Evolutionary conservation across 2,888 invertebrate species (phyloP).

Genomic region (Amphipoea lucens): DNA sequence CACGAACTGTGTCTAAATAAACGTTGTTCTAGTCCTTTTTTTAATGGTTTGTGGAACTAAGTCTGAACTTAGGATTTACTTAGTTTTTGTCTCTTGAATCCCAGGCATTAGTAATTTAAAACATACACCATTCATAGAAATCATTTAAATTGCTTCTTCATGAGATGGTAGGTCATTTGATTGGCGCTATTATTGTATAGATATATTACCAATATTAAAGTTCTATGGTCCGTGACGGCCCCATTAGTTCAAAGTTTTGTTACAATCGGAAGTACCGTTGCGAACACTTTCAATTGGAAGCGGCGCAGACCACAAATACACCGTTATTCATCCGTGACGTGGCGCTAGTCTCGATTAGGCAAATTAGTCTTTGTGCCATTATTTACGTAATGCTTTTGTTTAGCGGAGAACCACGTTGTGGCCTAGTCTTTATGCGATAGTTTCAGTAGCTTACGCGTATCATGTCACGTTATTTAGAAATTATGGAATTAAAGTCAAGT

Average conservation of each 20-base stretch:
- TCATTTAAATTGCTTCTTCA: neutral
- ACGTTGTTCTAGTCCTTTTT: too few species aligned
- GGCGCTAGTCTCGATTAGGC: constrained; percentile 58
- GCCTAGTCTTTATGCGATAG: constrained; percentile 12
- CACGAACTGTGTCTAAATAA: too few species aligned
- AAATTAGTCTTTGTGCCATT: constrained; percentile 64
- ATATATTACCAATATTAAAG: constrained; percentile 38
- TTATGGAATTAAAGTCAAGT: constrained; percentile 32
- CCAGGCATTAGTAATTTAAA: neutral
- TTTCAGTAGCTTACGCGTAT: constrained; percentile 20
- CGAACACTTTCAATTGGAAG: constrained; percentile 79
- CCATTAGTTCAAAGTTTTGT: constrained; percentile 78
- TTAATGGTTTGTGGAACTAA: neutral
- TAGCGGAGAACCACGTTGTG: constrained; percentile 16
- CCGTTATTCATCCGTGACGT: constrained; percentile 70
- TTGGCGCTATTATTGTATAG: constrained; percentile 28
- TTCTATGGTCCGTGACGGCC: constrained; percentile 73
- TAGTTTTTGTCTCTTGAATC: neutral
- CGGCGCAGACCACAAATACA: constrained; percentile 61
- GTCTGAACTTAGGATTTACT: neutral
- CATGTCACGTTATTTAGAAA: constrained; percentile 41
- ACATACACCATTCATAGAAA: neutral
- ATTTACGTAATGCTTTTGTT: constrained; percentile 55
- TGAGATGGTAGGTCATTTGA: constrained; percentile 13
- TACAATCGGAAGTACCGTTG: constrained; percentile 84